Conservation (phyloP, 2,888 invertebrate species). For the Apoderus coryli region DNA sequence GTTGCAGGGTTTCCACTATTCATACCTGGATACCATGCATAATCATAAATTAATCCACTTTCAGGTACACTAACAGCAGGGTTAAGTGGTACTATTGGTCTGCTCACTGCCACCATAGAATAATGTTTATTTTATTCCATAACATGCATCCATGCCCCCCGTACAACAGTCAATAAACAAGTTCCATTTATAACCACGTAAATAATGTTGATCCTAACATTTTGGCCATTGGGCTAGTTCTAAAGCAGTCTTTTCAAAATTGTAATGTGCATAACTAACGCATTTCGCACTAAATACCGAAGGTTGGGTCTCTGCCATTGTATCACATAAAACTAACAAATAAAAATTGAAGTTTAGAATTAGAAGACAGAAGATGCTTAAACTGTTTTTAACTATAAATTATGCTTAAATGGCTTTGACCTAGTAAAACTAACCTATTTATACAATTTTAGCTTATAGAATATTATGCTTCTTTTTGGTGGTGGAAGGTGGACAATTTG, state of each 20-base stretch:
- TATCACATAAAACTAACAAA: too few species aligned
- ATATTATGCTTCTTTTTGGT: too few species aligned
- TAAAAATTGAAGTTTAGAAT: too few species aligned
- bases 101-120: conserved; percentile 29
- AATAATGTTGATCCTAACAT: conserved; percentile 48
- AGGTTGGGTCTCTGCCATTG: too few species aligned
- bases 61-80: conserved; percentile 49
- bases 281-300: neutral
- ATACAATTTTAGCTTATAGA: too few species aligned
- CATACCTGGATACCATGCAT: conserved; percentile 87
- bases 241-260: conserved; percentile 29
- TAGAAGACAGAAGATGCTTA: too few species aligned
- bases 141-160: conserved; percentile 67
- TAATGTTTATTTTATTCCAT: conserved; percentile 65
- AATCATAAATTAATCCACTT: conserved; percentile 79
- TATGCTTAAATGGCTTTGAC: too few species aligned
- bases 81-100: conserved; percentile 32
- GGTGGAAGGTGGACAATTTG: too few species aligned
- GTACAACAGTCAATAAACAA: conserved; percentile 69
- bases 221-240: conserved; percentile 33
- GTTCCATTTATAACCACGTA: conserved; percentile 69
- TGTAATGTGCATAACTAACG: conserved; percentile 22
- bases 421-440: too few species aligned
- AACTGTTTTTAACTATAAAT: too few species aligned
- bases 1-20: conserved; percentile 60